Conservation (phyloP, 2,113 vertebrate species). For the Petrocephalus microphthalmus region DNA sequence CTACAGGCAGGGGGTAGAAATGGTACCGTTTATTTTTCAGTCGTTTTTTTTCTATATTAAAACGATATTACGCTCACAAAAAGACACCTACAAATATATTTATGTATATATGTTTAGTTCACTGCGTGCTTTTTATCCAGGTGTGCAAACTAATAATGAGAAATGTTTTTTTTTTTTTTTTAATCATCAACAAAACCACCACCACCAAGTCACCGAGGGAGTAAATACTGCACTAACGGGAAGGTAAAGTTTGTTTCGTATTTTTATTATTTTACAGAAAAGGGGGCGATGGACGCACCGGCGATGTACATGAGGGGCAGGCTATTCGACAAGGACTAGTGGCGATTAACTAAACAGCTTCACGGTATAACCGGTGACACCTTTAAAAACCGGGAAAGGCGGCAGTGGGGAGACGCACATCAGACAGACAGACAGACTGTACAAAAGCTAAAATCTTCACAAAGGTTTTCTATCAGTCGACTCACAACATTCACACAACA, state of each 20-base stretch:
- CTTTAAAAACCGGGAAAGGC: constrained; percentile 40
- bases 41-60: not conserved
- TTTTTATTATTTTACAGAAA: constrained; percentile 29
- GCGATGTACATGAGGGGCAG: constrained; percentile 43
- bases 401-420: constrained; percentile 50
- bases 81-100: not conserved
- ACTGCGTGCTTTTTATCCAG: not conserved
- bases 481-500: constrained; percentile 27
- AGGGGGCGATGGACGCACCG: constrained; percentile 16
- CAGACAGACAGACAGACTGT: constrained; percentile 59
- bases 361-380: not conserved
- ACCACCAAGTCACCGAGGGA: not conserved
- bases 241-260: constrained; percentile 13
- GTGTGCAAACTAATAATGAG: not conserved
- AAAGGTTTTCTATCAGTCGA: constrained; percentile 32
- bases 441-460: constrained; percentile 46
- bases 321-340: not conserved
- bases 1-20: not conserved
- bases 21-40: not conserved
- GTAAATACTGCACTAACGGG: not conserved
- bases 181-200: not conserved
- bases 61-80: not conserved
- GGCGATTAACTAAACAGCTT: constrained; percentile 11
- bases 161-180: not conserved
- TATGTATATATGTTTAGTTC: not conserved